phyloP scores from a whole-genome alignment of 2,113 vertebrate species.

The Pelusios castaneus region DNA sequence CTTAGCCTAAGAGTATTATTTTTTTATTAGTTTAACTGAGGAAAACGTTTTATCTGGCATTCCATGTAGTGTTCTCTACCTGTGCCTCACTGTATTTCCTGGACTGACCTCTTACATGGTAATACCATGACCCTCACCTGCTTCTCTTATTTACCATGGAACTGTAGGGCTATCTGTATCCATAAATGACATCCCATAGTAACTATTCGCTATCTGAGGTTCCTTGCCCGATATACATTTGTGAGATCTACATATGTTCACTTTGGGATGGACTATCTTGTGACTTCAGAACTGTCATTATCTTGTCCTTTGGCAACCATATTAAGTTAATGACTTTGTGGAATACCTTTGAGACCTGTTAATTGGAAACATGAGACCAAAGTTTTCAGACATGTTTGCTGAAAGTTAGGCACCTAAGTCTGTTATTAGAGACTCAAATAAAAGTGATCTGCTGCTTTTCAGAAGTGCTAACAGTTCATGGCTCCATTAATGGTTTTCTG shows the following conservation, averaged over 20 bases:
- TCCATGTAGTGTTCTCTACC: too few relatives aligned
- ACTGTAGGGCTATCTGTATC: neutral
- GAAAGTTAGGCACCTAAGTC: neutral
- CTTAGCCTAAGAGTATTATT: too few relatives aligned
- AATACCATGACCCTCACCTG: neutral
- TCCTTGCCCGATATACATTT: neutral
- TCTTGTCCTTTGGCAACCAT: neutral
- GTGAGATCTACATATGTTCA: neutral
- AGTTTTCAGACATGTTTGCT: neutral
- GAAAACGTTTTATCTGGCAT: too few relatives aligned
- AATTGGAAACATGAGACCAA: neutral
- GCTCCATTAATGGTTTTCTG: neutral
- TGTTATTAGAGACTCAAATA: neutral
- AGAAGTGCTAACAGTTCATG: neutral
- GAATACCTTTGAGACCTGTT: neutral
- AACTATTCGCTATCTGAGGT: neutral
- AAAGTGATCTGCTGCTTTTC: neutral
- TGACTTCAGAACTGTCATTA: neutral
- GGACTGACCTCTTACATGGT: too few relatives aligned
- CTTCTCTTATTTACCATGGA: neutral
- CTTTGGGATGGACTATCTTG: neutral
- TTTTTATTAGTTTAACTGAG: too few relatives aligned
- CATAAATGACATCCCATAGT: neutral
- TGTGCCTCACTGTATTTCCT: too few relatives aligned
- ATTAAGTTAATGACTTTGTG: neutral